These are phyloP conservation scores for Meganola albula DNA, from an alignment of 2,888 invertebrate species.

Conservation along the genomic window DNA sequence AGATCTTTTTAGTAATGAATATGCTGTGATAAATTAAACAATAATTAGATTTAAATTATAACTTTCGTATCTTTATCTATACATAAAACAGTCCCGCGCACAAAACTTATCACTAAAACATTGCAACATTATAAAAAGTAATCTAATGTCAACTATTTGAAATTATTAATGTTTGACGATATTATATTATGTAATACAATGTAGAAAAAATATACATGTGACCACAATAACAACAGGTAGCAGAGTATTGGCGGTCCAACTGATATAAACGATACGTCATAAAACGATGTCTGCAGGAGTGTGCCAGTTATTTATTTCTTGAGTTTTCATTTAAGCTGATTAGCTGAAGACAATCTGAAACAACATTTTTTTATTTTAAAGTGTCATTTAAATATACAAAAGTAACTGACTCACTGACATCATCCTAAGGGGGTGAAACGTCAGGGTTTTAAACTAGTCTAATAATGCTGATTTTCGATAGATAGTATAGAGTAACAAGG, in stretches of 20 bases:
- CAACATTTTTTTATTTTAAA: no score
- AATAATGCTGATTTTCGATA: no score
- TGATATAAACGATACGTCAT: constrained; percentile 2
- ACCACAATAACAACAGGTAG: constrained; percentile 45
- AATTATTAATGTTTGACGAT: constrained; percentile 46
- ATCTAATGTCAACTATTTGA: constrained; percentile 46
- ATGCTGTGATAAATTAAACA: constrained; percentile 28
- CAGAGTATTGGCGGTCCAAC: constrained; percentile 10
- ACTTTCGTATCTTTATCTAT: constrained; percentile 40
- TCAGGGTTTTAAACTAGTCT: no score
- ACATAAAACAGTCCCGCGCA: constrained; percentile 50
- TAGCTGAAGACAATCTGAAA: constrained; percentile 28
- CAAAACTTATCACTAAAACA: constrained; percentile 50
- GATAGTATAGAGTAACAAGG: no score
- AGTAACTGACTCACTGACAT: no score
- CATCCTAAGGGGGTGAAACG: no score
- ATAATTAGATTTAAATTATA: constrained; percentile 31
- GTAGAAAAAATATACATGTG: constrained; percentile 75
- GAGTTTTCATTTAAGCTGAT: constrained; percentile 25
- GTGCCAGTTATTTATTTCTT: constrained; percentile 23
- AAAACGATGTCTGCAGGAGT: constrained; percentile 21
- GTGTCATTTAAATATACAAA: no score
- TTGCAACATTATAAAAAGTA: constrained; percentile 58
- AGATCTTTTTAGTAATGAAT: background rate
- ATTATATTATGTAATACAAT: constrained; percentile 56